Percentiles rank a stretch among this genome's conserved stretches.
These are phyloP conservation scores for Nyctibius grandis DNA, from an alignment of 2,797 vertebrate genomes.

Conservation along the genomic window DNA sequence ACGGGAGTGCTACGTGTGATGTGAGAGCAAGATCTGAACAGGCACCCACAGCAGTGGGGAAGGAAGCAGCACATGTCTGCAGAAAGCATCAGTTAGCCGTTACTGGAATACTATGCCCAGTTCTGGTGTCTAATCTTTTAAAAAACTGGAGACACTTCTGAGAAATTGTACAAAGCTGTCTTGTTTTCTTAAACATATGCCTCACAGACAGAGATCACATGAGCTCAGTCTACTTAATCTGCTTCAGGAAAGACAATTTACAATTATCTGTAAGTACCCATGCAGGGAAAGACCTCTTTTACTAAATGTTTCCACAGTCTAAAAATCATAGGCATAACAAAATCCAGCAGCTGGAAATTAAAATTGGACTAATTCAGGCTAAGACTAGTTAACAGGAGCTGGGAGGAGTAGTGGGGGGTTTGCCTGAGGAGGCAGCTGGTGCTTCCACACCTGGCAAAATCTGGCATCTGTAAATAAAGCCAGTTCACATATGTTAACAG, in stretches of 20 bases:
- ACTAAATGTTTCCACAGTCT: neutral
- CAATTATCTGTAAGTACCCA: neutral
- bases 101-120: neutral
- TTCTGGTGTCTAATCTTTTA: neutral
- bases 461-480: neutral
- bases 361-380: neutral
- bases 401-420: neutral
- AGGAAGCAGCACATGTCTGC: fast-evolving
- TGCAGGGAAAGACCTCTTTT: neutral
- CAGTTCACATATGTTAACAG: neutral
- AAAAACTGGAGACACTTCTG: neutral
- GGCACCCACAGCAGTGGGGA: neutral
- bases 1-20: neutral
- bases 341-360: neutral
- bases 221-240: neutral
- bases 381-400: neutral
- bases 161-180: neutral
- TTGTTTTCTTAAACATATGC: neutral
- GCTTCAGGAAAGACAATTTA: neutral
- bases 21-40: neutral
- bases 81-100: neutral
- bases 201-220: neutral
- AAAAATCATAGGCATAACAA: neutral
- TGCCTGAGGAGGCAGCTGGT: neutral
- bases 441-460: neutral